These are phyloP conservation scores for Cerastis rubricosa DNA, from an alignment of 2,888 invertebrate species.

Conservation along the genomic window DNA sequence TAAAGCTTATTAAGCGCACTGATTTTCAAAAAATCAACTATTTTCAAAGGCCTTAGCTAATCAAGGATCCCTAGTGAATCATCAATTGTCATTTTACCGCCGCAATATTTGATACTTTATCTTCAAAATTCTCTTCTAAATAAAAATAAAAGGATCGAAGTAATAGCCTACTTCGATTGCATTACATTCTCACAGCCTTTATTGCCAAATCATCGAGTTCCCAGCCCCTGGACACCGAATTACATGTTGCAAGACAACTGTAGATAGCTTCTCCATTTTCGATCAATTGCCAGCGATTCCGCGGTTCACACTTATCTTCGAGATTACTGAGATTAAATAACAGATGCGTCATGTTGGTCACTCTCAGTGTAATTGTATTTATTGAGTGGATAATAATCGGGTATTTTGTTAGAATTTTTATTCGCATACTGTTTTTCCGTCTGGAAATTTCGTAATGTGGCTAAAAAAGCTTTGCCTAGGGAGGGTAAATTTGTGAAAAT, in stretches of 20 bases:
- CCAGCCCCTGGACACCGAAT: slow-evolving; percentile 43
- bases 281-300: slow-evolving; percentile 55
- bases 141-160: background rate
- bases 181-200: slow-evolving; percentile 36
- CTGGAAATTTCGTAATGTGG: too few species aligned
- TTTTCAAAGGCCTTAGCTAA: background rate
- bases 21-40: background rate
- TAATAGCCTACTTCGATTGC: background rate
- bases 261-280: slow-evolving; percentile 46
- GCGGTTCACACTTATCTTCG: slow-evolving; percentile 56
- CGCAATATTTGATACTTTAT: background rate
- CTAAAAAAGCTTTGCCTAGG: background rate
- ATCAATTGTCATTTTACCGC: background rate
- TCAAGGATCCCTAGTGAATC: background rate
- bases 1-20: background rate
- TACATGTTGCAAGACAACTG: slow-evolving; percentile 47
- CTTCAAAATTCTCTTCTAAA: background rate
- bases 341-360: slow-evolving; percentile 32
- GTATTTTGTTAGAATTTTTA: slow-evolving; percentile 12
- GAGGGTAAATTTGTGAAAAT: too few species aligned
- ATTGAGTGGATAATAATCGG: background rate
- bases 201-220: slow-evolving; percentile 58
- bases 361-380: background rate
- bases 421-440: background rate
- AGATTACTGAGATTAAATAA: slow-evolving; percentile 33